phyloP scores from a whole-genome alignment of 2,113 vertebrate genomes.

The Geococcyx californianus region DNA sequence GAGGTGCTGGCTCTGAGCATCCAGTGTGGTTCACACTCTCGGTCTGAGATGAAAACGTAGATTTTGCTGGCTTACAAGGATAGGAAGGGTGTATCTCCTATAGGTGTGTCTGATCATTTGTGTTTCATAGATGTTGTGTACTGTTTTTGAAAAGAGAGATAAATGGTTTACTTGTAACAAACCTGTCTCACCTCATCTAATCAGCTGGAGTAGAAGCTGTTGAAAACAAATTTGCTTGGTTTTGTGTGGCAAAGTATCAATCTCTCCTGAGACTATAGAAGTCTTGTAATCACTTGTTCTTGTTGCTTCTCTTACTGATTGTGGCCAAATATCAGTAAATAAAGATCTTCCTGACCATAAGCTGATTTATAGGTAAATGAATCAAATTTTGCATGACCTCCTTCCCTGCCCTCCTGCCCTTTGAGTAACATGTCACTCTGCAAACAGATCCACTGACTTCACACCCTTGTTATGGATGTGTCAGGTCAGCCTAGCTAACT shows the following conservation, averaged over 20 bases:
- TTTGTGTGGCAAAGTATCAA: not conserved
- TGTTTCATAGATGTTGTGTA: not conserved
- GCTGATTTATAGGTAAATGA: not conserved
- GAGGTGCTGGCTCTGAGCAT: constrained; percentile 15
- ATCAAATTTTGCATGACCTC: not conserved
- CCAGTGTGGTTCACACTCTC: not conserved
- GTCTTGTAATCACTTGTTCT: not conserved
- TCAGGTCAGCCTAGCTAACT: not conserved
- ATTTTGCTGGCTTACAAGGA: constrained; percentile 15
- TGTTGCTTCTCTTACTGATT: not conserved
- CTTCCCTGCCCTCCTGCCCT: not conserved
- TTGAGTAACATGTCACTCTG: not conserved
- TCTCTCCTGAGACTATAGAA: not conserved
- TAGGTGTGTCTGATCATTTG: constrained; percentile 32
- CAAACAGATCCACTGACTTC: not conserved
- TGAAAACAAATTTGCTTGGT: constrained; percentile 38
- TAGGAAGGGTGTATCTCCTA: constrained; percentile 29
- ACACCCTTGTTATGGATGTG: not conserved
- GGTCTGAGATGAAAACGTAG: constrained; percentile 16
- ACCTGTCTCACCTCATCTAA: constrained; percentile 2
- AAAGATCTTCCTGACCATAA: not conserved
- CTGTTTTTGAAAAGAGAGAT: not conserved
- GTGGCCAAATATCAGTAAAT: not conserved
- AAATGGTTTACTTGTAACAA: constrained; percentile 35
- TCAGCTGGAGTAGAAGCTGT: not conserved